Evolutionary conservation across 2,888 invertebrate species (phyloP).

Genomic region (Lepidocyrtinus sp.): DNA sequence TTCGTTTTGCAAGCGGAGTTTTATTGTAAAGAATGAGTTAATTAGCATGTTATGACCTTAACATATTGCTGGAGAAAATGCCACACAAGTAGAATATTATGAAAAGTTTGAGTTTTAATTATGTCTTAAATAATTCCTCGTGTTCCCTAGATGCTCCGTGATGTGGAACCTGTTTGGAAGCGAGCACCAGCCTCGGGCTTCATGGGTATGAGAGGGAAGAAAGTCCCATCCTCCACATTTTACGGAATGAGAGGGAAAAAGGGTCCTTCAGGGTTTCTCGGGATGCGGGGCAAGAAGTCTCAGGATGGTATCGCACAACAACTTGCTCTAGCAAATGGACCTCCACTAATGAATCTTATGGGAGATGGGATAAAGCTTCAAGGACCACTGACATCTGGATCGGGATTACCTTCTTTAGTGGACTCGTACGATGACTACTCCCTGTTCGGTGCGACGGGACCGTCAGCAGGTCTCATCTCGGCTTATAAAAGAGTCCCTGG

Average conservation of each 20-base stretch:
- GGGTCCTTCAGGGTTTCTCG: constrained; percentile 69
- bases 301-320: constrained; percentile 27
- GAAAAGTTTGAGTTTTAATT: too few species aligned
- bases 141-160: constrained; percentile 55
- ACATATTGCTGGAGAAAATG: too few species aligned
- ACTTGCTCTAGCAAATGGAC: background rate
- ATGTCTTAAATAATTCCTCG: too few species aligned
- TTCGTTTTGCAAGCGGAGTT: too few species aligned
- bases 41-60: too few species aligned
- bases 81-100: too few species aligned
- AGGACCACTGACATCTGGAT: constrained; percentile 24
- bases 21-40: too few species aligned
- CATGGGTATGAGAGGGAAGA: constrained; percentile 69
- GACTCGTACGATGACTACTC: constrained; percentile 42
- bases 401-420: constrained; percentile 15
- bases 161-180: constrained; percentile 61
- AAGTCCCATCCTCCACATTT: constrained; percentile 66
- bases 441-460: constrained; percentile 47
- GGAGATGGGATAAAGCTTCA: constrained; percentile 33
- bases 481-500: constrained; percentile 64
- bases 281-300: constrained; percentile 69
- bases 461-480: constrained; percentile 40
- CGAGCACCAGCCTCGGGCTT: constrained; percentile 68
- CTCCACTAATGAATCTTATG: constrained; percentile 14
- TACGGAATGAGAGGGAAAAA: constrained; percentile 69